Evolutionary conservation across 2,888 invertebrate genomes (phyloP).

Genomic region (Calephelis perditalis): DNA sequence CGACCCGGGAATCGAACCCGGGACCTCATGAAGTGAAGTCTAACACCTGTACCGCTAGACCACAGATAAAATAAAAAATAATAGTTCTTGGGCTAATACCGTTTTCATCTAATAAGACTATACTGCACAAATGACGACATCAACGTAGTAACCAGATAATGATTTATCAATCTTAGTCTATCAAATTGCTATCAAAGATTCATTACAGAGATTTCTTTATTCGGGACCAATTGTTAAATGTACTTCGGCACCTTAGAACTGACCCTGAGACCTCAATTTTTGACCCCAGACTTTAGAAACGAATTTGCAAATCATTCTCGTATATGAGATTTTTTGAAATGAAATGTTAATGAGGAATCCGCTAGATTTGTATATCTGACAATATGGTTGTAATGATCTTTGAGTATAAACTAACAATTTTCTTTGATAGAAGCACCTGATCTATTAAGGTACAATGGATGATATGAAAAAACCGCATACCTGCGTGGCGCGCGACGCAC

Average conservation of each 20-base stretch:
- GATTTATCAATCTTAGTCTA: slow-evolving; percentile 55
- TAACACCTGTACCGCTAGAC: too few relatives aligned
- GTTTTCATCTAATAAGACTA: too few relatives aligned
- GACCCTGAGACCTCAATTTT: slow-evolving; percentile 39
- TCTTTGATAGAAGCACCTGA: slow-evolving; percentile 39
- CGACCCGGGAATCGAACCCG: too few relatives aligned
- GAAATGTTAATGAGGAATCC: slow-evolving; percentile 29
- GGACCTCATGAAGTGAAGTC: too few relatives aligned
- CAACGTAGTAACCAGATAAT: slow-evolving; percentile 34
- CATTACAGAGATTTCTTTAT: slow-evolving; percentile 53
- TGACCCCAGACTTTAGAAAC: slow-evolving; percentile 25
- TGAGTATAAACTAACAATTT: slow-evolving; percentile 40
- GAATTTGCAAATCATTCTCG: slow-evolving; percentile 32
- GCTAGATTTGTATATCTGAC: slow-evolving; percentile 24
- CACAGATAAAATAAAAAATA: too few relatives aligned
- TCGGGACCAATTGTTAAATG: slow-evolving; percentile 47
- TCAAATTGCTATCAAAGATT: slow-evolving; percentile 55
- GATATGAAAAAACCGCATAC: slow-evolving; percentile 59
- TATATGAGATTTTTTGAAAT: slow-evolving; percentile 24
- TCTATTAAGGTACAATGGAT: slow-evolving; percentile 46
- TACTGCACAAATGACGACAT: too few relatives aligned
- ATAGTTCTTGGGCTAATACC: too few relatives aligned
- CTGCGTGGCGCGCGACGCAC: slow-evolving; percentile 39
- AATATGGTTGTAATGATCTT: slow-evolving; percentile 38
- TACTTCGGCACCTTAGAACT: slow-evolving; percentile 36